These are phyloP conservation scores for Staurois parvus DNA, from an alignment of 2,797 vertebrate species.

Conservation along the genomic window DNA sequence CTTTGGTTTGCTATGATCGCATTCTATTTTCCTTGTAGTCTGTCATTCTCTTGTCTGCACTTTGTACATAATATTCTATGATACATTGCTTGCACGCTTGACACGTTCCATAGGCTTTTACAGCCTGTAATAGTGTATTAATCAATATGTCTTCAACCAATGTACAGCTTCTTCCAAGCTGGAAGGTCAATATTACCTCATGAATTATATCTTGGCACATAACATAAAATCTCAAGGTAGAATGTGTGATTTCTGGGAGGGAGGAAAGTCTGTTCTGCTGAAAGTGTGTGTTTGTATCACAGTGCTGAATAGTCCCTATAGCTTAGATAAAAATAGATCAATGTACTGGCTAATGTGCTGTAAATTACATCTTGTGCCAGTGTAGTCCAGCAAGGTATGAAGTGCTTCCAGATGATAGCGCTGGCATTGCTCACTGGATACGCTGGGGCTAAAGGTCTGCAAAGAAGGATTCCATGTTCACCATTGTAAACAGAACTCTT, in stretches of 20 bases:
- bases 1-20: too few relatives aligned
- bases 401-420: too few relatives aligned
- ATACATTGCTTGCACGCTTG: slow-evolving; percentile 30
- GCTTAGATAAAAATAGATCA: neutral
- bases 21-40: neutral
- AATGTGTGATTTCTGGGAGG: neutral
- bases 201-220: slow-evolving; percentile 5
- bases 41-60: slow-evolving; percentile 10
- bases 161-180: slow-evolving; percentile 15
- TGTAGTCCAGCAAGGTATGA: neutral
- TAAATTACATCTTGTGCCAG: neutral
- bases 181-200: slow-evolving; percentile 21
- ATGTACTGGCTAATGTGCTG: neutral
- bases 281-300: neutral
- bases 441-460: neutral
- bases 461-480: neutral
- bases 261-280: neutral
- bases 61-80: slow-evolving; percentile 11
- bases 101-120: slow-evolving; percentile 35
- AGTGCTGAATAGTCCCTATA: neutral
- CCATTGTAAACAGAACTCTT: too few relatives aligned
- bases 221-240: neutral
- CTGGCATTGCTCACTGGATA: neutral
- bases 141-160: slow-evolving; percentile 38
- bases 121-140: slow-evolving; percentile 35